Conservation (phyloP, 2,113 vertebrate genomes). For the Sinocyclocheilus anshuiensis region DNA sequence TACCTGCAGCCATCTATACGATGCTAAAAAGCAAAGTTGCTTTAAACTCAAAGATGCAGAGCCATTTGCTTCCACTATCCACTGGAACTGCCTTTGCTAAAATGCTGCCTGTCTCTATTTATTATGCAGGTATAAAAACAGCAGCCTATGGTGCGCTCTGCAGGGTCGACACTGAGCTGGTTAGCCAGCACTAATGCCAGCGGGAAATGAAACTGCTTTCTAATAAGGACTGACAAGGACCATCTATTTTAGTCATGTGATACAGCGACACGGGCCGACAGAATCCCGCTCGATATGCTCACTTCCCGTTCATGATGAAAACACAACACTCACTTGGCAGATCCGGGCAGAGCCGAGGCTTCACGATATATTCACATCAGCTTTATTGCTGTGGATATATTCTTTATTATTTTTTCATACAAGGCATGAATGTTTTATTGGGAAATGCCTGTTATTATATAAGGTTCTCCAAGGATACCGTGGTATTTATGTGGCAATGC, state of each 20-base stretch:
- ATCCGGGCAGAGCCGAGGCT: constrained; percentile 3
- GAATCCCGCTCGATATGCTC: constrained; percentile 59
- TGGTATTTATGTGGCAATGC: not conserved
- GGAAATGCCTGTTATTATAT: constrained; percentile 38
- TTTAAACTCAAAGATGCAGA: not conserved
- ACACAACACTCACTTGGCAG: constrained; percentile 2
- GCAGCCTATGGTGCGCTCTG: constrained; percentile 27
- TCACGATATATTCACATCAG: constrained; percentile 22
- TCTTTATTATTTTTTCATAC: constrained; percentile 53
- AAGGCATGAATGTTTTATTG: constrained; percentile 46
- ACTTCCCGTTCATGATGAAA: constrained; percentile 51
- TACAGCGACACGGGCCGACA: constrained; percentile 56
- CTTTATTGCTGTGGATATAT: constrained; percentile 42
- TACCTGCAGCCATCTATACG: constrained; percentile 40
- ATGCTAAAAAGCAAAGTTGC: not conserved
- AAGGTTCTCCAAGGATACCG: constrained; percentile 12
- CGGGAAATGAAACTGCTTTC: constrained; percentile 68
- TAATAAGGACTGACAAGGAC: constrained; percentile 75
- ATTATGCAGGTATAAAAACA: constrained; percentile 57
- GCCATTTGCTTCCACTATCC: constrained; percentile 53
- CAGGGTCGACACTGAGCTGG: constrained; percentile 42
- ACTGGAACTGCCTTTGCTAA: constrained; percentile 58
- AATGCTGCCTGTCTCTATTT: constrained; percentile 58
- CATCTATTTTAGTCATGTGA: constrained; percentile 74
- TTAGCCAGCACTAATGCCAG: constrained; percentile 63